A percentile compares a stretch with the other conserved stretches of the same genome.
Evolutionary conservation across 2,797 vertebrate species (phyloP).

Genomic region (Hydrophis major): DNA sequence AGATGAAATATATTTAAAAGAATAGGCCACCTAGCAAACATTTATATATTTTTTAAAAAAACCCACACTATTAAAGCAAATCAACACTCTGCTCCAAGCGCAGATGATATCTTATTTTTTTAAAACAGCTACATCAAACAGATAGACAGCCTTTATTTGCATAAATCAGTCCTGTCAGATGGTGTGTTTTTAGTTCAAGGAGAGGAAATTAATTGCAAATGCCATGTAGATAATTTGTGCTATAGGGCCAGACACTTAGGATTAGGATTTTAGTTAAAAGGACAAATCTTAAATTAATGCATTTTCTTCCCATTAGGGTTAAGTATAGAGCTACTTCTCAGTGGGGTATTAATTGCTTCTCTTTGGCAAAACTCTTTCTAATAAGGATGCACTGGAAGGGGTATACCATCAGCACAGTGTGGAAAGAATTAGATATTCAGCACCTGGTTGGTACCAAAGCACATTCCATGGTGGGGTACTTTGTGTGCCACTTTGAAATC

Average conservation of each 20-base stretch:
- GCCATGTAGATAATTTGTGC: conserved; percentile 57
- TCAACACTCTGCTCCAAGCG: conserved; percentile 55
- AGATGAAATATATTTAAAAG: conserved; percentile 59
- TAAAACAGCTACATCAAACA: conserved; percentile 70
- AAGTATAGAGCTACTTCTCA: conserved; percentile 51
- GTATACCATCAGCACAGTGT: conserved; percentile 4
- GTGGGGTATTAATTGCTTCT: conserved; percentile 46
- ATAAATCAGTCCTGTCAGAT: conserved; percentile 63
- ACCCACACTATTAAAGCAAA: background rate
- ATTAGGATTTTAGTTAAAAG: conserved; percentile 50
- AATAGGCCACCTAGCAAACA: conserved; percentile 66
- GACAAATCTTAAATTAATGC: conserved; percentile 44
- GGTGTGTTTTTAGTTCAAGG: conserved; percentile 64
- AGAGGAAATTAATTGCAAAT: conserved; percentile 68
- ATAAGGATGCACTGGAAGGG: conserved; percentile 32
- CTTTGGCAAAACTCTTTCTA: conserved; percentile 47
- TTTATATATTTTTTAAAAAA: conserved; percentile 12
- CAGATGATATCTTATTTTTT: conserved; percentile 65
- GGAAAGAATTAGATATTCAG: conserved; percentile 25
- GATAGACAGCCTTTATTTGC: conserved; percentile 62
- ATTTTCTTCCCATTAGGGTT: conserved; percentile 47
- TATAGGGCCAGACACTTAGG: conserved; percentile 46
- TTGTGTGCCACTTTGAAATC: background rate
- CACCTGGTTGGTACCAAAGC: conserved; percentile 19
- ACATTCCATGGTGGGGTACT: background rate